A percentile compares a stretch with the other conserved stretches of the same genome.
Evolutionary conservation across 2,797 vertebrate species (phyloP).

Genomic region (Eulemur albifrons): DNA sequence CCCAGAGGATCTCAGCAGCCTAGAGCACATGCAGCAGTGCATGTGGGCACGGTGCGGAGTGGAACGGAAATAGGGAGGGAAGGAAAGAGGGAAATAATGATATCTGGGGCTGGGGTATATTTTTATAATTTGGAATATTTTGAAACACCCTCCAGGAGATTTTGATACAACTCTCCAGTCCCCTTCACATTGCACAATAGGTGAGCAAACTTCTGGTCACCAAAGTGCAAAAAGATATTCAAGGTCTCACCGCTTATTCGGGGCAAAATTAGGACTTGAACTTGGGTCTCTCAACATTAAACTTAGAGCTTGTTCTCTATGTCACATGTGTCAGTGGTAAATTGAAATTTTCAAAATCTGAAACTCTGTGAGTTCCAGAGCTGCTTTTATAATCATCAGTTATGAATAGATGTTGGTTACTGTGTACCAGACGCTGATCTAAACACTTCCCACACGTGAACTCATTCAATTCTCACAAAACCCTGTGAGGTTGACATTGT

Average conservation of each 20-base stretch:
- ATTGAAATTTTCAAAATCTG: not conserved
- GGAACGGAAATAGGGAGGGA: not conserved
- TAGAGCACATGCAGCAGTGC: rapidly evolving
- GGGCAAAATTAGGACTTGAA: not conserved
- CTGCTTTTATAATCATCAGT: not conserved
- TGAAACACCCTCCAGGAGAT: not conserved
- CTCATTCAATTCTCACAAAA: not conserved
- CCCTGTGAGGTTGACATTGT: not conserved
- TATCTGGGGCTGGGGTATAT: not conserved
- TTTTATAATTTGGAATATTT: not conserved
- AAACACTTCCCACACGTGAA: not conserved
- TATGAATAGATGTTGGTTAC: not conserved
- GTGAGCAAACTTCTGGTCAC: not conserved
- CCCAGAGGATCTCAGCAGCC: not conserved
- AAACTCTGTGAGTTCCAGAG: not conserved
- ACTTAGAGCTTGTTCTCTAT: not conserved
- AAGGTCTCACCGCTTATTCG: not conserved
- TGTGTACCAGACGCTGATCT: not conserved
- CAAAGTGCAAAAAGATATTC: not conserved
- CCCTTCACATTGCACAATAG: not conserved
- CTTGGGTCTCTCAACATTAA: not conserved
- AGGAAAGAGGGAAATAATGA: not conserved
- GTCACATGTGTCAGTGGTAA: not conserved
- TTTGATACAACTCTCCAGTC: not conserved
- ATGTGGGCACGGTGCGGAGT: rapidly evolving